Conservation (phyloP, 2,888 invertebrate genomes). For the Tridacna crocea region DNA sequence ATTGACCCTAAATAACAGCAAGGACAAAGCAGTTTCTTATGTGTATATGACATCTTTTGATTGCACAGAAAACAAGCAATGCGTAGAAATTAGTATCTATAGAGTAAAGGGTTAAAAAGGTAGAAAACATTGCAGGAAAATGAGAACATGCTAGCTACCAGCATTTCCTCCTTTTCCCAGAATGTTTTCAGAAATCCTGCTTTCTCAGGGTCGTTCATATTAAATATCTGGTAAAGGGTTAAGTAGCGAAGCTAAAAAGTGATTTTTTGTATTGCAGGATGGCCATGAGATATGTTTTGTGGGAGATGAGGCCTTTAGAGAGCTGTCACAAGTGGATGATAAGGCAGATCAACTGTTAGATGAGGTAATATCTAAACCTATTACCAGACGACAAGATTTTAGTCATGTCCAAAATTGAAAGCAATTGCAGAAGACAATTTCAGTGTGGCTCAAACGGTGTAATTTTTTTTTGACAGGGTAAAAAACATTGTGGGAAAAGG, state of each 20-base stretch:
- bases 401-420: no score
- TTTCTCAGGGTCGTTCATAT: background rate
- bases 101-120: background rate
- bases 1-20: no score
- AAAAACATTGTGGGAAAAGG: background rate
- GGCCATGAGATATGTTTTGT: slow-evolving; percentile 99
- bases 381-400: no score
- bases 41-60: no score
- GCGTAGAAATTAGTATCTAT: no score
- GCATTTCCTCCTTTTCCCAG: background rate
- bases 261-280: slow-evolving; percentile 86
- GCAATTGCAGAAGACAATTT: no score
- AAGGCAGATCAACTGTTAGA: slow-evolving; percentile 92
- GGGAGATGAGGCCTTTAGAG: slow-evolving; percentile 96
- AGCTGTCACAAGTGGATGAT: slow-evolving; percentile 94
- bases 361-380: slow-evolving; percentile 83
- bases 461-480: background rate
- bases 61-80: no score
- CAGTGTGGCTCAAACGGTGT: background rate
- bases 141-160: background rate
- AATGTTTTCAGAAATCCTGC: background rate
- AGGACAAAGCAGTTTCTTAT: no score
- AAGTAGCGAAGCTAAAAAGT: background rate
- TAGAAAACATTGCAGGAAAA: background rate
- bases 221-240: background rate